phyloP scores from a whole-genome alignment of 2,113 vertebrate species.

The Corythornis vintsioides region DNA sequence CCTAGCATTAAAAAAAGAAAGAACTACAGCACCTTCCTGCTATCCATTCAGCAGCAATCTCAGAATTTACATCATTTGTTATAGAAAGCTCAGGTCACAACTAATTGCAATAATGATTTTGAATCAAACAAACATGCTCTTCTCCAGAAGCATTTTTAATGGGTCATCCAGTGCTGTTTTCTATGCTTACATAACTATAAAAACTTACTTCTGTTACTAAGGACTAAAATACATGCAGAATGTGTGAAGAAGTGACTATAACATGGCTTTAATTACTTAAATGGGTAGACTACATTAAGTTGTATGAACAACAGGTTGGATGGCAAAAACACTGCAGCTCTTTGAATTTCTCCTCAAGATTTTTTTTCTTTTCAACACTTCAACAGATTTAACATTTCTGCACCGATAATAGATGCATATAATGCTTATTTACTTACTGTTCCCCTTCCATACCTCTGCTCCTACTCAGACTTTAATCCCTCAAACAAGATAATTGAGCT shows the following conservation, averaged over 20 bases:
- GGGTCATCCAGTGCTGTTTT: background rate
- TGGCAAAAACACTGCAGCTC: background rate
- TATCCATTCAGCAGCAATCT: background rate
- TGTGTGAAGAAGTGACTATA: background rate
- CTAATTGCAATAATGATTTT: background rate
- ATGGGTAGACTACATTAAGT: background rate
- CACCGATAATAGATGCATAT: background rate
- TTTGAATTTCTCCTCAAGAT: background rate
- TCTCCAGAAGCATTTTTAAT: background rate
- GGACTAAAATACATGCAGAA: background rate
- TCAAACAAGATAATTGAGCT: background rate
- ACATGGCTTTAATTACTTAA: background rate
- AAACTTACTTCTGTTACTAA: fast-evolving
- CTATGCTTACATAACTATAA: background rate
- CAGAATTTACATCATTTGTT: background rate
- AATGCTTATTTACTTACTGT: background rate
- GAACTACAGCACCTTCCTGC: background rate
- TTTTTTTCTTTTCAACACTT: background rate
- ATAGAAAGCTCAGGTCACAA: background rate
- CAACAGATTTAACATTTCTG: background rate
- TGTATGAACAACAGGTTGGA: background rate
- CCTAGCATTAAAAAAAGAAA: background rate
- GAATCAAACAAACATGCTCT: background rate
- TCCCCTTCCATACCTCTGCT: background rate
- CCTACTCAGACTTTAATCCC: background rate